These are phyloP conservation scores for Ariopsis seemanni DNA, from an alignment of 2,113 vertebrate genomes.

Conservation along the genomic window DNA sequence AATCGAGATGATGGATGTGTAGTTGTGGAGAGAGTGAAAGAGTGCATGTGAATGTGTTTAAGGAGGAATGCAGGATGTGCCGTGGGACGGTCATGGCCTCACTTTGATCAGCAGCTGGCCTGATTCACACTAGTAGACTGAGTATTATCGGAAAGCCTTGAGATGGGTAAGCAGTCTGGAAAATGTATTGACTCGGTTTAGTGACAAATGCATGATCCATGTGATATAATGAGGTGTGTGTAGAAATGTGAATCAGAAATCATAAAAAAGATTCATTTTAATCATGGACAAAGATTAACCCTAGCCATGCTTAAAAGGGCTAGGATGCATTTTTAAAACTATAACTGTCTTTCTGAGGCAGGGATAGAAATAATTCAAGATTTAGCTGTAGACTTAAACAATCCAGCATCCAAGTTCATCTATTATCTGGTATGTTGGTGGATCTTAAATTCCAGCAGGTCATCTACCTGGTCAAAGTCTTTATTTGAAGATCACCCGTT, in stretches of 20 bases:
- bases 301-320: background rate
- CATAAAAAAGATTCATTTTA: background rate
- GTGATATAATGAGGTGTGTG: background rate
- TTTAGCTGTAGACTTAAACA: background rate
- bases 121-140: constrained; percentile 68
- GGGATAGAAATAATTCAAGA: background rate
- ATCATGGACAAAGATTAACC: too few species aligned
- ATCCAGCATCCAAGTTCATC: background rate
- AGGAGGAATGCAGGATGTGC: constrained; percentile 70
- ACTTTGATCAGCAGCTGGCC: constrained; percentile 69
- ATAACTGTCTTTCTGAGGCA: background rate
- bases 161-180: constrained; percentile 1
- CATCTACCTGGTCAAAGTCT: background rate
- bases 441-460: background rate
- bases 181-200: constrained; percentile 17
- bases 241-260: background rate
- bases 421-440: background rate
- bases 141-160: constrained; percentile 61
- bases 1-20: constrained; percentile 56
- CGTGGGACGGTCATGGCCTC: constrained; percentile 67
- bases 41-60: constrained; percentile 75
- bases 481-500: background rate
- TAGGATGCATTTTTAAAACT: background rate
- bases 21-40: constrained; percentile 44
- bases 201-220: background rate